Percentiles rank a stretch among this genome's conserved stretches.
Evolutionary conservation across 2,797 vertebrate genomes (phyloP).

Genomic region (Yasuhikotakia modesta): DNA sequence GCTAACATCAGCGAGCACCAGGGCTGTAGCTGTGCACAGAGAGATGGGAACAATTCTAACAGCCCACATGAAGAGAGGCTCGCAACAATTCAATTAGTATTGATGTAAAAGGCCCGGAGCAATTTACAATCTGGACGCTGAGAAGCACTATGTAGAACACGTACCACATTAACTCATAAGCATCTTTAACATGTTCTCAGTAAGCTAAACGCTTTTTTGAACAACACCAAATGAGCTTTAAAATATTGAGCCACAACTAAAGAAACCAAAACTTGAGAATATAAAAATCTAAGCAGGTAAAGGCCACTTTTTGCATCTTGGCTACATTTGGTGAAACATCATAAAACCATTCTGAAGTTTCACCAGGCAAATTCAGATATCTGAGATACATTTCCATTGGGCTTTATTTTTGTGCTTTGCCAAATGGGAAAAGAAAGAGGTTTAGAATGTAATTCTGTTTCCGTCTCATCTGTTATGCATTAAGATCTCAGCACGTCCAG

Average conservation of each 20-base stretch:
- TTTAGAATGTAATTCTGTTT: constrained; percentile 41
- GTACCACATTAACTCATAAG: too few species aligned
- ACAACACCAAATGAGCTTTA: background rate
- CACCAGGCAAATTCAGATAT: background rate
- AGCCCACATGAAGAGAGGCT: background rate
- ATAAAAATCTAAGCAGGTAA: background rate
- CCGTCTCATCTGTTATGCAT: constrained; percentile 27
- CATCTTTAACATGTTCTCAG: too few species aligned
- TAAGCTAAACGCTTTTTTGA: background rate
- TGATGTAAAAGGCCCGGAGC: background rate
- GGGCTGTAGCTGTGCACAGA: background rate
- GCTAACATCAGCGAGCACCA: too few species aligned
- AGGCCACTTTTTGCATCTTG: background rate
- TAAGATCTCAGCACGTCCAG: constrained; percentile 14
- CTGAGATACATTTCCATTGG: constrained; percentile 15
- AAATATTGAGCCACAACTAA: background rate
- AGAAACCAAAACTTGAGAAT: background rate
- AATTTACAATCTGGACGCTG: background rate
- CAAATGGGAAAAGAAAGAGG: constrained; percentile 29
- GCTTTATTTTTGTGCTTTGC: constrained; percentile 26
- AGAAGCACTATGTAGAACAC: background rate
- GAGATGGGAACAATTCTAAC: background rate
- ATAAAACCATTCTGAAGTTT: background rate
- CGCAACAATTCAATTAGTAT: background rate
- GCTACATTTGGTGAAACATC: background rate